These are phyloP conservation scores for Dicrurus megarhynchus DNA, from an alignment of 2,113 vertebrate genomes.

Conservation along the genomic window DNA sequence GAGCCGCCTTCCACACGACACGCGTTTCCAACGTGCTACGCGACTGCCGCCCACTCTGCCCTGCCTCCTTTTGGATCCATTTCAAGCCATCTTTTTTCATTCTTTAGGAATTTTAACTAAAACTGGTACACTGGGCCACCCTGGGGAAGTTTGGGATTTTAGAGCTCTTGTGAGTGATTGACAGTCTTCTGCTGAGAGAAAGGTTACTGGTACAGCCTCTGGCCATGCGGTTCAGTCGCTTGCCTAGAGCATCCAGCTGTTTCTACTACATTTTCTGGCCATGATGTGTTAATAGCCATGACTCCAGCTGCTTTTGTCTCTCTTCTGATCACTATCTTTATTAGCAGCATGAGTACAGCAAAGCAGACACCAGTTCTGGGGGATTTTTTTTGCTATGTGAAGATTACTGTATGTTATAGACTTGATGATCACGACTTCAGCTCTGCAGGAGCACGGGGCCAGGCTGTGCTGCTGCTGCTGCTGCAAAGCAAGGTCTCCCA, in stretches of 20 bases:
- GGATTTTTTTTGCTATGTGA: not conserved
- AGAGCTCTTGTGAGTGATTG: not conserved
- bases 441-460: not conserved
- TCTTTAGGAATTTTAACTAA: not conserved
- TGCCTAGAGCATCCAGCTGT: not conserved
- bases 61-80: not conserved
- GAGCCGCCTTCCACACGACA: not conserved
- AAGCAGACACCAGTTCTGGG: not conserved
- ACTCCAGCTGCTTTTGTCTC: not conserved
- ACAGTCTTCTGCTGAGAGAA: not conserved
- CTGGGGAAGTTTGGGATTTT: not conserved
- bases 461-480: not conserved
- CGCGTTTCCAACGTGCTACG: not conserved
- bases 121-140: not conserved
- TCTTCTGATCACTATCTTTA: not conserved
- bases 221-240: fast-evolving
- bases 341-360: not conserved
- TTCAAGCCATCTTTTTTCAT: not conserved
- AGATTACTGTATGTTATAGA: not conserved
- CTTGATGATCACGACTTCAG: not conserved
- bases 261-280: not conserved
- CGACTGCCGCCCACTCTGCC: not conserved
- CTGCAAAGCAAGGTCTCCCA: not conserved
- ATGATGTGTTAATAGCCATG: not conserved
- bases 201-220: not conserved